Conservation (phyloP, 2,113 vertebrate species). For the Festucalex cinctus region DNA sequence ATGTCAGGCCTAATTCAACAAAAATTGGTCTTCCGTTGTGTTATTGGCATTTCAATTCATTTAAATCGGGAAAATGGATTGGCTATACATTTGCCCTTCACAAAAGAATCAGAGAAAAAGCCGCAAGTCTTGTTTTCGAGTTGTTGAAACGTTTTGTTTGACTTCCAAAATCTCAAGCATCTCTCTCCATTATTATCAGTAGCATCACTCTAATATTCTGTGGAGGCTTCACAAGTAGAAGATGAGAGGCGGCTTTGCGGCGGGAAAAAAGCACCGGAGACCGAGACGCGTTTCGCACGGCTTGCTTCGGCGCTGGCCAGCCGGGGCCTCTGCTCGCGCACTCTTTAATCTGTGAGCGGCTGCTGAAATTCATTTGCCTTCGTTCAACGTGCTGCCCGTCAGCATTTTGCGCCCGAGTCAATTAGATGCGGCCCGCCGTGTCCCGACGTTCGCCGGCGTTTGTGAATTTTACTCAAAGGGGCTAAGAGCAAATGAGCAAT, state of each 20-base stretch:
- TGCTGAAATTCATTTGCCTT: conserved; percentile 1
- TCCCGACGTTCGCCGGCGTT: background rate
- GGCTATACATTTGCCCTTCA: too few relatives aligned
- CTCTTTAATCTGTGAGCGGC: background rate
- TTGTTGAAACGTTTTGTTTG: too few relatives aligned
- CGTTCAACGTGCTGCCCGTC: background rate
- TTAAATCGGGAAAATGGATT: too few relatives aligned
- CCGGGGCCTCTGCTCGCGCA: background rate
- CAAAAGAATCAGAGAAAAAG: too few relatives aligned
- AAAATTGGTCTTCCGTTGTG: too few relatives aligned
- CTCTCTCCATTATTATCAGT: background rate
- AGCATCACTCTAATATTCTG: background rate
- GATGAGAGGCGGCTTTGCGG: background rate
- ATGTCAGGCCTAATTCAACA: too few relatives aligned
- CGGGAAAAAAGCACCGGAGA: background rate
- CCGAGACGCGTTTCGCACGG: background rate
- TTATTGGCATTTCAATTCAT: too few relatives aligned
- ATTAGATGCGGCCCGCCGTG: conserved; percentile 2
- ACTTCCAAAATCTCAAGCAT: too few relatives aligned
- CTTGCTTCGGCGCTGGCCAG: background rate
- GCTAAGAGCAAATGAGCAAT: conserved; percentile 9
- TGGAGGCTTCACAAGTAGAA: background rate
- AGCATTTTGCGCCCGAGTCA: conserved; percentile 1
- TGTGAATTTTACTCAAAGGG: background rate
- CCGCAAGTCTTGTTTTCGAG: too few relatives aligned